Base-by-base conservation (phyloP, 1,140 invertebrate species). In the Maconellicoccus hirsutus region DNA sequence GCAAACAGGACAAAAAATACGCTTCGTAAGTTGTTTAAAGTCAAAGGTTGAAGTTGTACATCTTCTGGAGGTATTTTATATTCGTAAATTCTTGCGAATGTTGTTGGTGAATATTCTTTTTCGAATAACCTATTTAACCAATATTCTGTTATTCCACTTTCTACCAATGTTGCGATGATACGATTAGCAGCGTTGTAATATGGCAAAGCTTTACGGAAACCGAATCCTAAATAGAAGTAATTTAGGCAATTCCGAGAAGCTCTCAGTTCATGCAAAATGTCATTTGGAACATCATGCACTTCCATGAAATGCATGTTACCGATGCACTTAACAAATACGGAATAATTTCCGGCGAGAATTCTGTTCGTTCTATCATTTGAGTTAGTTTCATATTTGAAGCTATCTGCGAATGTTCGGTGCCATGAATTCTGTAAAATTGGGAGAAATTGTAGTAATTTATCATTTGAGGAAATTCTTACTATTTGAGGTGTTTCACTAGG, bases 281-380 rank as follows among this genome's bases (percentile, higher is more conserved):
- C 10, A 8, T 21, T 23, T 12, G 73, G 71, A 19, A 73, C 42
- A 1, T 63, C 2, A 1, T 73, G 63, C 22, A 27, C 27, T 23
- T 73, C 73, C 71, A 71, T 73, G 33, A 73, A 73, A 14, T 71
- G 69, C 14, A 61, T 69, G 1, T 71, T 52, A 26, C 69, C 33
- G 26, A 73, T 22, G 23, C 73, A 71, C 22, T 73, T 71, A 0
- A 69, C 59, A 16, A 73, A 59, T 22, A 71, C 23, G 0, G 73
- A 33, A 21, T 71, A 71, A n/a, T 29, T 70, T 6, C 71, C 73
- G 0, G n/a, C 10, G n/a, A 26, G 25, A 22, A 72, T 16, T 14
- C 72, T 42, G 0, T 10, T 3, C 22, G 70, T 42, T 7, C 72
- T 69, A 14, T 72, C 70, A 16, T n/a, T 19, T 4, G 21, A 27